Conservation (phyloP, 1,140 invertebrate genomes). For the Papilio glaucus region DNA sequence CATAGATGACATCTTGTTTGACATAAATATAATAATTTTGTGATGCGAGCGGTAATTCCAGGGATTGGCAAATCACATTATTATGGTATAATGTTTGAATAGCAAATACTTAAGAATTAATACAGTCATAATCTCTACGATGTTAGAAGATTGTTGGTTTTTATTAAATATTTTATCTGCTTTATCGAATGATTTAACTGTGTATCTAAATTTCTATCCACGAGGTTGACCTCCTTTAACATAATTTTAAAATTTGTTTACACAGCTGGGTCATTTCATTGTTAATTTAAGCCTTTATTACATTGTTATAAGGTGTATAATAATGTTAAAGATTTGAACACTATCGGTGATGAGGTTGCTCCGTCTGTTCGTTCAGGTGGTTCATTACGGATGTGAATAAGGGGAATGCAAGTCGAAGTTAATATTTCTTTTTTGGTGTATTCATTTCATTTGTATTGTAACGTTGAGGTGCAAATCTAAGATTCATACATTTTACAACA, state of each 20-base stretch:
- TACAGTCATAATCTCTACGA: background rate
- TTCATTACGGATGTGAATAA: conserved; percentile 3
- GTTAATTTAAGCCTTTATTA: background rate
- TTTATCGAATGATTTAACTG: too few species aligned
- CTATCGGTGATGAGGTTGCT: background rate
- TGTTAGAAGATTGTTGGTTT: too few species aligned
- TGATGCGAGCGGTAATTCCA: background rate
- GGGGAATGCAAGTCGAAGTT: conserved; percentile 9
- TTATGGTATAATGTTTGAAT: conserved; percentile 9
- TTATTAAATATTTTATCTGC: too few species aligned
- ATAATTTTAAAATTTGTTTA: conserved; percentile 27
- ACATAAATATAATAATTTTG: background rate
- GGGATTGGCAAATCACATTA: background rate
- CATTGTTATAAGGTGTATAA: background rate
- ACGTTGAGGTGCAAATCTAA: background rate
- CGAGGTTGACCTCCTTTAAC: conserved; percentile 1
- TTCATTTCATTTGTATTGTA: background rate
- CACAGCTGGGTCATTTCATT: conserved; percentile 29
- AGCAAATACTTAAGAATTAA: conserved; percentile 6
- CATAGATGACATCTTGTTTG: background rate
- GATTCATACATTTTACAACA: too few species aligned
- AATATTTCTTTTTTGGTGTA: background rate
- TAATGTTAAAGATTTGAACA: background rate
- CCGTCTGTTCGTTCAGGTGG: conserved; percentile 29
- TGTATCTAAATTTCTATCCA: background rate